phyloP scores from a whole-genome alignment of 1,140 invertebrate genomes.

The Dufourea novaeangliae region DNA sequence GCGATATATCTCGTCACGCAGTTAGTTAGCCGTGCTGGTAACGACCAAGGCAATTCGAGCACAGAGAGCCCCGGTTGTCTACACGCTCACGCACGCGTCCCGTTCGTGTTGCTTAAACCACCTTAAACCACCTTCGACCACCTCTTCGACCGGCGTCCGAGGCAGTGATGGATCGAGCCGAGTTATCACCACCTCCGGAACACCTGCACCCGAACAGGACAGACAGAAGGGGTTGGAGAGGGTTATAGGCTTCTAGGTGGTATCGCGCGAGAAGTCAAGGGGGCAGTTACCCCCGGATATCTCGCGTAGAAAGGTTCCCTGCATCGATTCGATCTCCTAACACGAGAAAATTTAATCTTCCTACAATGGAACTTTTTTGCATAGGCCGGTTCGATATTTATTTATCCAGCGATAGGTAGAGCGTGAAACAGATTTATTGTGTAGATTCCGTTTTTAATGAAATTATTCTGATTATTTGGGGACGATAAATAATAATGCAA shows the following conservation, averaged over 20 bases:
- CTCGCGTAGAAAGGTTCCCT: constrained; percentile 73
- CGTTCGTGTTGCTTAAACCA: constrained; percentile 66
- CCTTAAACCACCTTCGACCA: constrained; percentile 72
- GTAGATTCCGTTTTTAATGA: too few relatives aligned
- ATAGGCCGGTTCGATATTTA: too few relatives aligned
- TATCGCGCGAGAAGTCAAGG: constrained; percentile 75
- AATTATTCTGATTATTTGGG: too few relatives aligned
- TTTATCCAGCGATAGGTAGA: too few relatives aligned
- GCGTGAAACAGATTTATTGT: too few relatives aligned
- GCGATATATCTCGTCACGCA: constrained; percentile 51
- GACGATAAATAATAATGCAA: too few relatives aligned
- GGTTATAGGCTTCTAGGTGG: constrained; percentile 56
- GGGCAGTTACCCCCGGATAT: constrained; percentile 74
- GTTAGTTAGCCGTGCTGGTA: constrained; percentile 43
- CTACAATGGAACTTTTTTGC: background rate
- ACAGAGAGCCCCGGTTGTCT: constrained; percentile 60
- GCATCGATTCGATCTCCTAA: constrained; percentile 20
- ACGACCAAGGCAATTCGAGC: constrained; percentile 33
- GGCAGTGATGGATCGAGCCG: constrained; percentile 81
- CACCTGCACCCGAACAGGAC: constrained; percentile 69
- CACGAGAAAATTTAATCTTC: background rate
- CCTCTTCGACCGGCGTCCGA: constrained; percentile 67
- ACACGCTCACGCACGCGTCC: constrained; percentile 68
- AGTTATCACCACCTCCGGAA: constrained; percentile 80
- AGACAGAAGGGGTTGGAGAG: constrained; percentile 50